Conservation (phyloP, 2,888 invertebrate genomes). For the Phania funesta region DNA sequence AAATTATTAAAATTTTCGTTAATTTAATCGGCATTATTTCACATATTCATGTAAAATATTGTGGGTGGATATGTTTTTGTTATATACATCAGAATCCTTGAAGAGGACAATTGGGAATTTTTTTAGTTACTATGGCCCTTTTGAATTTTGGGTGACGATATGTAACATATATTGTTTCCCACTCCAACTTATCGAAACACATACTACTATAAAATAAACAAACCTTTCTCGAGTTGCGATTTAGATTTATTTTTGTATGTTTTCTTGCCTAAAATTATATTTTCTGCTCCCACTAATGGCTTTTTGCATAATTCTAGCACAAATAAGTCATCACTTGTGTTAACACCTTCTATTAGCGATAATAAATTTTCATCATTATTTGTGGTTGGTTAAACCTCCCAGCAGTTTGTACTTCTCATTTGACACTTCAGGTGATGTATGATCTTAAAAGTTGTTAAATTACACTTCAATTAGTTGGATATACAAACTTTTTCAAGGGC, state of each 20-base stretch:
- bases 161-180: no score
- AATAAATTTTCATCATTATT: constrained; percentile 56
- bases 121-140: no score
- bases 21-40: no score
- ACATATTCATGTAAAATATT: no score
- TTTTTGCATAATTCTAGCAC: constrained; percentile 32
- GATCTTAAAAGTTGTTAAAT: constrained; percentile 58
- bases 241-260: not conserved
- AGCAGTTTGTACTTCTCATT: not conserved
- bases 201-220: not conserved
- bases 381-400: constrained; percentile 3
- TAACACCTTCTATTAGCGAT: constrained; percentile 66
- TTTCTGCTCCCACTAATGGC: not conserved
- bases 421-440: constrained; percentile 54
- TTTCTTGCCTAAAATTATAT: not conserved
- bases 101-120: no score
- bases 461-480: constrained; percentile 44
- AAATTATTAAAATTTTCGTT: no score
- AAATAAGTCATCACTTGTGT: constrained; percentile 65
- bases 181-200: no score
- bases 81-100: no score
- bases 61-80: no score
- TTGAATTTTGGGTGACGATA: no score
- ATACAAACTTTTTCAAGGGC: not conserved
- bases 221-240: not conserved